These are phyloP conservation scores for Rhyacophila brunnea DNA, from an alignment of 1,140 invertebrate genomes.

Conservation along the genomic window DNA sequence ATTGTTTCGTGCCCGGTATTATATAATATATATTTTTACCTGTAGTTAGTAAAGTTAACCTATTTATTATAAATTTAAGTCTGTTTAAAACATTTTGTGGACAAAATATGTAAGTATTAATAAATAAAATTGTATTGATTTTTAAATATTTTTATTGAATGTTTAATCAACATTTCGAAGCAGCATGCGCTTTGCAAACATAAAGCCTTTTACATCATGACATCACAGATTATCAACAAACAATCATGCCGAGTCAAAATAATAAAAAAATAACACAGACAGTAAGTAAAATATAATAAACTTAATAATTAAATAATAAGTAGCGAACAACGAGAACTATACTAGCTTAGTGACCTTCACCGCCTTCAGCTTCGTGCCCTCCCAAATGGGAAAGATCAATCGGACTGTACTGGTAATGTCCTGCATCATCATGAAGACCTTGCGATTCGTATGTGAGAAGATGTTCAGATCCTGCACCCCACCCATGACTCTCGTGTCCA, in stretches of 20 bases:
- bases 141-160: not conserved
- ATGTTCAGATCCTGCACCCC: constrained; percentile 10
- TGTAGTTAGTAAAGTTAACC: too few species aligned
- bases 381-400: constrained; percentile 18
- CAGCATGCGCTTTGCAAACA: not conserved
- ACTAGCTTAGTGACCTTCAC: constrained; percentile 16
- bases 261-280: constrained; percentile 4
- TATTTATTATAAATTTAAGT: too few species aligned
- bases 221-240: not conserved
- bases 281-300: constrained; percentile 4
- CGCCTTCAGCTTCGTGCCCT: constrained; percentile 17
- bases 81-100: too few species aligned
- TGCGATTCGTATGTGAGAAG: constrained; percentile 19
- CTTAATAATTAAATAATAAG: constrained; percentile 25
- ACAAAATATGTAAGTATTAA: too few species aligned
- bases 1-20: too few species aligned
- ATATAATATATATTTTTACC: too few species aligned
- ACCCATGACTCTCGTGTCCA: constrained; percentile 20
- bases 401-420: constrained; percentile 18
- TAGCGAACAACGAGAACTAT: constrained; percentile 12
- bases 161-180: not conserved
- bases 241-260: not conserved
- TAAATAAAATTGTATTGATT: too few species aligned
- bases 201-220: not conserved
- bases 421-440: constrained; percentile 9